These are phyloP conservation scores for Malacoctenus gilli DNA, from an alignment of 2,797 vertebrate species.

Conservation along the genomic window DNA sequence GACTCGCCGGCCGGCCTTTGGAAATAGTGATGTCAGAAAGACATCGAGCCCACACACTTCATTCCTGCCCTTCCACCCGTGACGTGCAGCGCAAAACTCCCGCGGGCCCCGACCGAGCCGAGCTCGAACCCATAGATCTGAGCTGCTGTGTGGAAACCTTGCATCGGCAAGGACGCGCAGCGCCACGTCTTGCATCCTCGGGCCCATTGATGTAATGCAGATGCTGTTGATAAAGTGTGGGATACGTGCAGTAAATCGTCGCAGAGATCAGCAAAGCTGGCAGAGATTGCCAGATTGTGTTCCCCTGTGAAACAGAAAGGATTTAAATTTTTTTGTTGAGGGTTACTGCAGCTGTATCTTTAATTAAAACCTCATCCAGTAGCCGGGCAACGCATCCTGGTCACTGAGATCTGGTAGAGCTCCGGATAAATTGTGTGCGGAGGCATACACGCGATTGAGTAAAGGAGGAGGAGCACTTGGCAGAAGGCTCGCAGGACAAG, in stretches of 20 bases:
- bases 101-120: conserved; percentile 43
- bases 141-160: conserved; percentile 38
- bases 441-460: conserved; percentile 15
- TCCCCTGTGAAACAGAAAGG: conserved; percentile 18
- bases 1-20: conserved; percentile 40
- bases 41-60: conserved; percentile 60
- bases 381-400: conserved; percentile 48
- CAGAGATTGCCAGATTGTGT: conserved; percentile 30
- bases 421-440: conserved; percentile 43
- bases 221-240: conserved; percentile 46
- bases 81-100: conserved; percentile 51
- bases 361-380: conserved; percentile 61
- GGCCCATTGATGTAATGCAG: conserved; percentile 34
- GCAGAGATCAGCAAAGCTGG: conserved; percentile 28
- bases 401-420: conserved; percentile 49
- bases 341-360: conserved; percentile 51
- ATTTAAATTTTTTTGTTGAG: not conserved
- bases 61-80: conserved; percentile 57
- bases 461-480: conserved; percentile 32
- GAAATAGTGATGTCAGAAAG: conserved; percentile 67
- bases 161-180: conserved; percentile 45
- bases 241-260: conserved; percentile 37
- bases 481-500: conserved; percentile 18
- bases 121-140: conserved; percentile 38
- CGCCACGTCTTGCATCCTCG: conserved; percentile 22